phyloP scores from a whole-genome alignment of 92 coral and sea anemone genomes.

The Muricea muricata region DNA sequence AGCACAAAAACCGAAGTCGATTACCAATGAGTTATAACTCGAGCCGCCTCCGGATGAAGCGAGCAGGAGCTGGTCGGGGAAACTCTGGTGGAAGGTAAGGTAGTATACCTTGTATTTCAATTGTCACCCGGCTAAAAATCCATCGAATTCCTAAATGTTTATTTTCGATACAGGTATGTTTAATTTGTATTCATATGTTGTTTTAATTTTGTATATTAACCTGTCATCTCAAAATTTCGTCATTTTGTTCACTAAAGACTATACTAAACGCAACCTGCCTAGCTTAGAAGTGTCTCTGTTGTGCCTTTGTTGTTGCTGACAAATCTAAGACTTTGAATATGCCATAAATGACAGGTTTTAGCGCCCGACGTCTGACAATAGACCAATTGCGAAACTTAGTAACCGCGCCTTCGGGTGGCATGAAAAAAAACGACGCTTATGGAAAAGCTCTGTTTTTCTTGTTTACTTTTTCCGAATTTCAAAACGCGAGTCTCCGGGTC shows the following conservation, averaged over 20 bases:
- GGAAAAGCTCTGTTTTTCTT: no score
- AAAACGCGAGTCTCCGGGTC: no score
- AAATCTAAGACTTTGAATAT: background rate
- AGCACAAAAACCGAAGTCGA: background rate
- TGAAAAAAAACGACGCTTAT: no score
- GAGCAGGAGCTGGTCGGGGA: conserved; percentile 13
- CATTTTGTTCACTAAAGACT: background rate
- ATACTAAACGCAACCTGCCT: background rate
- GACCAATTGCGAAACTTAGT: no score
- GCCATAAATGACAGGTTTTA: background rate
- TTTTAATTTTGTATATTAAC: background rate
- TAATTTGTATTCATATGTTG: background rate
- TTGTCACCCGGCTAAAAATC: background rate
- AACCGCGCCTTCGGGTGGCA: no score
- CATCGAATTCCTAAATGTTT: background rate
- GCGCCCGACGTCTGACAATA: background rate
- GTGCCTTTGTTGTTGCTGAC: no score
- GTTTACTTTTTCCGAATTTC: no score
- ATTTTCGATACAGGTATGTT: conserved; percentile 8
- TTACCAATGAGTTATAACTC: conserved; percentile 31
- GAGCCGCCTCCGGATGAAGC: conserved; percentile 37
- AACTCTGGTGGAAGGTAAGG: conserved; percentile 27
- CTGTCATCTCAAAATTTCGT: background rate
- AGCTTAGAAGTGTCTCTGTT: background rate
- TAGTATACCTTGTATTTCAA: background rate